Percentiles rank a stretch among this genome's conserved stretches.
Conservation (phyloP, 2,797 vertebrate genomes). For the Oceanodroma leucorhoa region DNA sequence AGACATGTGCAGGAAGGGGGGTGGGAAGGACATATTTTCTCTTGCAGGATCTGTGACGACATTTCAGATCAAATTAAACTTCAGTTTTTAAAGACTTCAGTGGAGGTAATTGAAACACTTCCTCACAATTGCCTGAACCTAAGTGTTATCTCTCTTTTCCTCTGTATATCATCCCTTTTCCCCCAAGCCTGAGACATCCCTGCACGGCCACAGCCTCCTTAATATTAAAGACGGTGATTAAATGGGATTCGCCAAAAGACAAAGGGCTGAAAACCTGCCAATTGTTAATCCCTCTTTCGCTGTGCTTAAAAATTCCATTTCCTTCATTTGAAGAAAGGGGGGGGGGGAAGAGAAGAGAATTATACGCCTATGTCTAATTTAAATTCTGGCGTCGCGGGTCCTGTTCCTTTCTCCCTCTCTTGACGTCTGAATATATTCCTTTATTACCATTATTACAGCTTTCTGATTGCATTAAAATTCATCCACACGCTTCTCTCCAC, state of each 20-base stretch:
- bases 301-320: constrained; percentile 76
- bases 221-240: constrained; percentile 73
- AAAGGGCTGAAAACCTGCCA: constrained; percentile 67
- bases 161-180: constrained; percentile 63
- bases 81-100: constrained; percentile 61
- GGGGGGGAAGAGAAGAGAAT: constrained; percentile 41
- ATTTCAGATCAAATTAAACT: constrained; percentile 69
- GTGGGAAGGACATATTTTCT: constrained; percentile 1
- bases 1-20: background rate
- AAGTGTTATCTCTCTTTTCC: constrained; percentile 60
- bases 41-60: constrained; percentile 23
- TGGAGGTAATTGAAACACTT: constrained; percentile 68
- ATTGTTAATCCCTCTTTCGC: constrained; percentile 69
- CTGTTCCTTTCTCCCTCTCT: constrained; percentile 71
- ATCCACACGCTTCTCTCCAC: constrained; percentile 68
- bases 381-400: constrained; percentile 68
- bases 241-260: constrained; percentile 74
- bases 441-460: constrained; percentile 78
- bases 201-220: constrained; percentile 61
- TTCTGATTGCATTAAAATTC: constrained; percentile 83
- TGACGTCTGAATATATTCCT: constrained; percentile 77
- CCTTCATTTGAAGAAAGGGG: constrained; percentile 65
- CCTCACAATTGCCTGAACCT: constrained; percentile 65
- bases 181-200: constrained; percentile 22
- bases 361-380: constrained; percentile 69